Evolutionary conservation across 2,888 invertebrate species (phyloP).

Genomic region (Acrobeloides nanus): DNA sequence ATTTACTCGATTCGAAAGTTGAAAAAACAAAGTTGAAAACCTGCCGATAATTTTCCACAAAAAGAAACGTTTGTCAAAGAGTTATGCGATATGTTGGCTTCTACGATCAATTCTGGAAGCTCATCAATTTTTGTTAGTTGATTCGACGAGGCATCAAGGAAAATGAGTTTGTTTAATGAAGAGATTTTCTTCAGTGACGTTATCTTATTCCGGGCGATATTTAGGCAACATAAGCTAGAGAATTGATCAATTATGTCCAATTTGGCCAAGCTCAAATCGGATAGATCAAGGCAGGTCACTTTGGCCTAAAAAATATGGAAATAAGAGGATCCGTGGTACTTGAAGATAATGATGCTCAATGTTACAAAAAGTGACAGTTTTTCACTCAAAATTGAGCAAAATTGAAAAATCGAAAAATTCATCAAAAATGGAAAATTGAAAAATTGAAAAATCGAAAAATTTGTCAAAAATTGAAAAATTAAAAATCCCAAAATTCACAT

Average conservation of each 20-base stretch:
- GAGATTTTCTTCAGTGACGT: conserved; percentile 30
- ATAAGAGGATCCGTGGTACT: no score
- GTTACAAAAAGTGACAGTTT: no score
- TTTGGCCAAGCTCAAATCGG: conserved; percentile 30
- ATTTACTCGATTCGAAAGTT: no score
- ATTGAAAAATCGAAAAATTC: no score
- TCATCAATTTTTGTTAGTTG: conserved; percentile 34
- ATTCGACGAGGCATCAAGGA: conserved; percentile 36
- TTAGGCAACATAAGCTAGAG: conserved; percentile 26
- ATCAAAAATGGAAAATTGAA: no score
- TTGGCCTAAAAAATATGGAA: conserved; percentile 17
- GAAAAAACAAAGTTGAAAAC: no score
- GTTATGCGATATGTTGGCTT: conserved; percentile 30
- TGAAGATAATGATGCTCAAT: no score
- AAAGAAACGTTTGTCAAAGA: conserved; percentile 21
- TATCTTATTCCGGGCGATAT: conserved; percentile 33
- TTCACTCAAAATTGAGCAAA: no score
- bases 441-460: no score
- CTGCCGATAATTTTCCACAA: conserved; percentile 25
- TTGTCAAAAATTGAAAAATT: no score
- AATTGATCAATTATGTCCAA: conserved; percentile 37
- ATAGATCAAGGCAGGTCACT: conserved; percentile 33
- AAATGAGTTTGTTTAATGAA: conserved; percentile 22
- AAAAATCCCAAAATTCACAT: no score
- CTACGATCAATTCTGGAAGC: conserved; percentile 27